Evolutionary conservation across 2,888 invertebrate species (phyloP).

Genomic region (Phytoseiulus persimilis): DNA sequence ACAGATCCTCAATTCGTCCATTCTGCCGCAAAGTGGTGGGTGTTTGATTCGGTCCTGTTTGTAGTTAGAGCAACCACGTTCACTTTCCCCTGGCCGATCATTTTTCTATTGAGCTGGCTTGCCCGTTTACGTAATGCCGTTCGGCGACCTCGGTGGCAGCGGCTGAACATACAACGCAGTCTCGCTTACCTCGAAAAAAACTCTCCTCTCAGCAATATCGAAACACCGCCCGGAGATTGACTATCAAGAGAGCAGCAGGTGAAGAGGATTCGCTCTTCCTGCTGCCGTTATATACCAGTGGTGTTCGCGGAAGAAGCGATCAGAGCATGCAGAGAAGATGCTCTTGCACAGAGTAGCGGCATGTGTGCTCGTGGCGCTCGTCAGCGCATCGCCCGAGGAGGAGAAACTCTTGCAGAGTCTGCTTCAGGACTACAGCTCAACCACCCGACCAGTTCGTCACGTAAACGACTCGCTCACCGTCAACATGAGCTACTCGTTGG

Average conservation of each 20-base stretch:
- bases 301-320: too few species aligned
- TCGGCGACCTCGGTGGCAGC: not conserved
- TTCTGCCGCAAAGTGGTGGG: not conserved
- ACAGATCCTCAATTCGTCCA: not conserved
- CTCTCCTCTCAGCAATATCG: not conserved
- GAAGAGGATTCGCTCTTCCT: not conserved
- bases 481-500: not conserved
- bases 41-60: not conserved
- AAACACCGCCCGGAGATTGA: not conserved
- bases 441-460: not conserved
- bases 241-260: not conserved
- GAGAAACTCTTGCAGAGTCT: conserved; percentile 28
- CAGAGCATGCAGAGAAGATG: not conserved
- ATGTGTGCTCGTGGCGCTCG: not conserved
- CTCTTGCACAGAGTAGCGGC: not conserved
- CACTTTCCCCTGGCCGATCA: not conserved
- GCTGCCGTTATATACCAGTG: not conserved
- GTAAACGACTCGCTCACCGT: conserved; percentile 6
- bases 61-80: not conserved
- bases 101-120: not conserved
- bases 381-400: conserved; percentile 17
- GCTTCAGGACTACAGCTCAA: not conserved
- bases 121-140: not conserved
- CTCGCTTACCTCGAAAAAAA: not conserved
- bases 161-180: not conserved